Evolutionary conservation across 2,888 invertebrate genomes (phyloP).

Genomic region (Xestia rhomboidea): DNA sequence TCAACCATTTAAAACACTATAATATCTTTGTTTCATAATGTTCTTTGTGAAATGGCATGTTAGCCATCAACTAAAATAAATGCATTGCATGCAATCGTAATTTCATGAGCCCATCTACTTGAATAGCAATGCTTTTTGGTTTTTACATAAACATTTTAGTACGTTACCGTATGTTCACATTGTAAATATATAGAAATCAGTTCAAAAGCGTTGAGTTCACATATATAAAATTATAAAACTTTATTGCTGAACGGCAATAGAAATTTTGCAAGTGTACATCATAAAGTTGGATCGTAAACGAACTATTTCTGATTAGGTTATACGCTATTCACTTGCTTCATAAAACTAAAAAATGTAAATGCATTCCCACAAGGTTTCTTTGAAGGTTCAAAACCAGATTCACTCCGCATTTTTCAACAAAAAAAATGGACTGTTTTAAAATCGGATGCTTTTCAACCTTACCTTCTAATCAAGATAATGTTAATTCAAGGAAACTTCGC

Average conservation of each 20-base stretch:
- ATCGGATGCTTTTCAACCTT: slow-evolving; percentile 48
- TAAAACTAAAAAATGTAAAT: slow-evolving; percentile 65
- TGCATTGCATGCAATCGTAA: not conserved
- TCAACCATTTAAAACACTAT: not conserved
- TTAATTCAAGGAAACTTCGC: slow-evolving; percentile 52
- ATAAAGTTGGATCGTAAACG: slow-evolving; percentile 84
- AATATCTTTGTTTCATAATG: not conserved
- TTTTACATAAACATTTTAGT: slow-evolving; percentile 4
- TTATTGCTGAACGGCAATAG: slow-evolving; percentile 75
- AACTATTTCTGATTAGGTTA: slow-evolving; percentile 82
- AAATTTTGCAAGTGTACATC: slow-evolving; percentile 80
- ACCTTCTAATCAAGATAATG: slow-evolving; percentile 56
- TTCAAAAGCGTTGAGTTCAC: slow-evolving; percentile 56
- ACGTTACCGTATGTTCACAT: not conserved
- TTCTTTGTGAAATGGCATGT: not conserved
- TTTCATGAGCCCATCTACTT: not conserved
- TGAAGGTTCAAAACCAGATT: slow-evolving; percentile 56
- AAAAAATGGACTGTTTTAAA: slow-evolving; percentile 41
- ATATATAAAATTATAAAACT: slow-evolving; percentile 68
- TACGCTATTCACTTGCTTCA: slow-evolving; percentile 69
- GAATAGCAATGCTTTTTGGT: not conserved
- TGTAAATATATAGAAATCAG: slow-evolving; percentile 37
- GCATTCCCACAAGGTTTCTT: slow-evolving; percentile 58
- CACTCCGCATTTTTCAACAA: slow-evolving; percentile 44
- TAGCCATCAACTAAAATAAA: not conserved